Conservation (phyloP, 2,113 vertebrate species). For the Trinectes maculatus region DNA sequence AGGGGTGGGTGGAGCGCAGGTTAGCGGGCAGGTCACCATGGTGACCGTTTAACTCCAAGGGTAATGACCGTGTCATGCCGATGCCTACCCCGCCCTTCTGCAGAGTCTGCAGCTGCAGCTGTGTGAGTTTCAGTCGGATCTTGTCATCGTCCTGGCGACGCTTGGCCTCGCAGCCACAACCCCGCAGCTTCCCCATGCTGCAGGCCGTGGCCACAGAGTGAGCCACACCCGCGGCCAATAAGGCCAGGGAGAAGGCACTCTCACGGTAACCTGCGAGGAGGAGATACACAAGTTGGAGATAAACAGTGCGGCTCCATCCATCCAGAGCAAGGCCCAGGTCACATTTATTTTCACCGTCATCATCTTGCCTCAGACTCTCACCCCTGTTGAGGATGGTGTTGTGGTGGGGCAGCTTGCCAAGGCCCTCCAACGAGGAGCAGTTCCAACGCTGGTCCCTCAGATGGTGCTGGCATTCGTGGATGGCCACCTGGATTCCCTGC, state of each 20-base stretch:
- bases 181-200: constrained; percentile 90
- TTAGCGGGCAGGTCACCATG: constrained; percentile 73
- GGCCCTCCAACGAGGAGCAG: constrained; percentile 88
- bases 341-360: constrained; percentile 29
- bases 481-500: constrained; percentile 92
- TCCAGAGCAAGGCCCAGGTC: not conserved
- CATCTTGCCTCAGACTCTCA: constrained; percentile 70
- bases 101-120: constrained; percentile 88
- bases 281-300: constrained; percentile 14
- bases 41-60: constrained; percentile 71
- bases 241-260: constrained; percentile 91
- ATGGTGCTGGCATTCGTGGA: constrained; percentile 93
- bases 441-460: constrained; percentile 92
- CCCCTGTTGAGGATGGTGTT: constrained; percentile 90
- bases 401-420: constrained; percentile 87
- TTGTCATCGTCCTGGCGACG: constrained; percentile 86
- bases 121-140: constrained; percentile 88
- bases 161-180: constrained; percentile 89
- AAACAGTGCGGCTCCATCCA: constrained; percentile 1
- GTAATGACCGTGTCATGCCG: constrained; percentile 55
- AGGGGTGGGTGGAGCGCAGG: constrained; percentile 72
- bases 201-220: constrained; percentile 93
- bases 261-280: constrained; percentile 87
- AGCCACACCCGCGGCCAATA: constrained; percentile 92
- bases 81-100: constrained; percentile 80